These are phyloP conservation scores for Mastomys natalensis DNA, from an alignment of 2,113 vertebrate genomes.

Conservation along the genomic window DNA sequence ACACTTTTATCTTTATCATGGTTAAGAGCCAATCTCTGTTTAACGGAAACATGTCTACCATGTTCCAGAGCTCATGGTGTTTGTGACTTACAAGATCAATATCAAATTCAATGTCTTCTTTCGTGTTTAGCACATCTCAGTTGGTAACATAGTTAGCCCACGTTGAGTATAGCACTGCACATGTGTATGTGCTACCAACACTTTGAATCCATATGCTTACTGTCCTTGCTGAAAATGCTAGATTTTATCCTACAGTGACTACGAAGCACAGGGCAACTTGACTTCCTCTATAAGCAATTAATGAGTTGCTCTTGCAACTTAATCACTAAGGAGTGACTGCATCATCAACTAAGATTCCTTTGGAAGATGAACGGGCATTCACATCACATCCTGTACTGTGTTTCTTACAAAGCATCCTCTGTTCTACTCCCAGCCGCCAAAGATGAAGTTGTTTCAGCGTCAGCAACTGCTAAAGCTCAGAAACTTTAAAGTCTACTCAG, in stretches of 20 bases:
- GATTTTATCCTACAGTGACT: background rate
- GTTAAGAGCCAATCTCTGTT: background rate
- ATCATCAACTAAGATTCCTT: background rate
- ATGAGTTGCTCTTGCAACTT: background rate
- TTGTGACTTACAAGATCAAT: background rate
- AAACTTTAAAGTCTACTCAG: background rate
- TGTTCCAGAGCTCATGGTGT: background rate
- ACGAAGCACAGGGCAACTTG: background rate
- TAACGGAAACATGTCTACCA: background rate
- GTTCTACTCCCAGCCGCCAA: background rate
- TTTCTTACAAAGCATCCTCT: background rate
- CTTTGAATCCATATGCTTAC: background rate
- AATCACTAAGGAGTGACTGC: background rate
- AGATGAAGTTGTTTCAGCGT: background rate
- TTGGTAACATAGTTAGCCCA: background rate
- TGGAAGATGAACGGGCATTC: background rate
- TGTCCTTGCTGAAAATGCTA: background rate
- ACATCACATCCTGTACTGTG: background rate
- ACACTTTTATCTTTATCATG: background rate
- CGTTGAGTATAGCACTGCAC: background rate
- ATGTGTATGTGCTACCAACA: fast-evolving
- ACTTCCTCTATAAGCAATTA: background rate
- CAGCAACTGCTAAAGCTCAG: background rate
- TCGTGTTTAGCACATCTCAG: background rate
- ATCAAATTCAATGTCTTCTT: background rate